Base-by-base conservation (phyloP, 2,797 vertebrate genomes). In the Cynodonichthys magdalenae region DNA sequence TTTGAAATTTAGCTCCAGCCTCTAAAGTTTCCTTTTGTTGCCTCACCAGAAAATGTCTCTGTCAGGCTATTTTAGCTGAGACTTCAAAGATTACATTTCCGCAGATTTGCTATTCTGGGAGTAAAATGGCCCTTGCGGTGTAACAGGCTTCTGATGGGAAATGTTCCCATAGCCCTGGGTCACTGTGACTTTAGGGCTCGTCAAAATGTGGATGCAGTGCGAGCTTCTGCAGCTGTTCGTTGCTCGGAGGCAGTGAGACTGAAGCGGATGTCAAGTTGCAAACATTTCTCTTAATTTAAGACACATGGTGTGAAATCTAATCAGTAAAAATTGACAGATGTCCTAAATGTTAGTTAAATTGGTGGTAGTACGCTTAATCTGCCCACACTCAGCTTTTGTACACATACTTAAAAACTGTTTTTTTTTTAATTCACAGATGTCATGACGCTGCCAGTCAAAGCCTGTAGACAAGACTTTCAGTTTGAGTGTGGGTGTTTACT, bases 11-110 rank as follows among this genome's bases (percentile, higher is more conserved):
- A 56, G 68, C 71, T 65, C 70, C 5, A n/a, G 61, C 15, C 48
- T 57, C 48, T 15, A 56, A 73, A 50, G 48, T 71, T 79, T 68
- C 48, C 56, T 66, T 79, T 63, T 68, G 50, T 81, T 77, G 17
- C 66, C 57, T 53, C 80, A 65, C 53, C 71, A 68, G 77, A 83
- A 78, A 87, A 74, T 65, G 39, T 51, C 69, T 86, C 60, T 77
- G 78, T 76, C 62, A 57, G 74, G 71, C 69, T 82, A 72, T 85
- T 88, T 84, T 79, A 85, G 76, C 66, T 3, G 61, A 57, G 44
- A 68, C 72, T 78, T 80, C 77, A 72, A 80, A 85, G 85, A 91
- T 88, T 84, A 82, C 77, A 76, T 86, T 90, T 87, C 83, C 75
- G 53, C 57, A 74, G 63, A 82, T 79, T 74, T 75, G 75, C 87